A percentile compares a stretch with the other conserved stretches of the same genome.
phyloP scores from a whole-genome alignment of 2,797 vertebrate species.

The Acestrorhynchus altus region DNA sequence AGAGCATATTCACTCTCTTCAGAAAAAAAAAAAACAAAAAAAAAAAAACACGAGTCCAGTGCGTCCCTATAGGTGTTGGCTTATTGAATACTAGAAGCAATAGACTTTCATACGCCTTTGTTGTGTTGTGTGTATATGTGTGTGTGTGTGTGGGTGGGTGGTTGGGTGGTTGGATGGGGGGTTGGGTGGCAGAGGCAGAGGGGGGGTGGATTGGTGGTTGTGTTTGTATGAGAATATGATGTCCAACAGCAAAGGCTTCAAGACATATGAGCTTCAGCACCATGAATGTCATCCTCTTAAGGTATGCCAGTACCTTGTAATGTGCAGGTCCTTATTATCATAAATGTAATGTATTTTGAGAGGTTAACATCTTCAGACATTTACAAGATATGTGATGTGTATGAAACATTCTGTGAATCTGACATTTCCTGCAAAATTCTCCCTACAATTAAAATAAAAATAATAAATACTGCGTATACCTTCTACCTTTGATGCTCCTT shows the following conservation, averaged over 20 bases:
- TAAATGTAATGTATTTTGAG: not conserved
- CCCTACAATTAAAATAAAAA: no score
- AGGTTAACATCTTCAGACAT: not conserved
- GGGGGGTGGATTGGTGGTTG: not conserved
- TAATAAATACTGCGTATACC: no score
- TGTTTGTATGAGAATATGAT: slow-evolving; percentile 25
- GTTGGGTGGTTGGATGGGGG: not conserved
- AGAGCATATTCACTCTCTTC: slow-evolving; percentile 94
- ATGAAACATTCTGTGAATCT: not conserved
- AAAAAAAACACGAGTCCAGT: slow-evolving; percentile 83
- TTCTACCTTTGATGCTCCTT: no score
- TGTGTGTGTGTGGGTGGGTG: slow-evolving; percentile 19
- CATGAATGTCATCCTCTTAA: slow-evolving; percentile 26
- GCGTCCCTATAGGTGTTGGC: slow-evolving; percentile 80
- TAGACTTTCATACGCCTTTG: slow-evolving; percentile 67
- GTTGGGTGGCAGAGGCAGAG: not conserved
- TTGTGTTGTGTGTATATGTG: slow-evolving; percentile 18
- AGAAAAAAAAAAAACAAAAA: slow-evolving; percentile 82
- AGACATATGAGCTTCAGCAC: slow-evolving; percentile 2
- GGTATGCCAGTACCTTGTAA: not conserved
- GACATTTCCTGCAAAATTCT: no score
- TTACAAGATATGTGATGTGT: not conserved
- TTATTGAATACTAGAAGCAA: slow-evolving; percentile 92
- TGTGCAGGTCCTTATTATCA: not conserved
- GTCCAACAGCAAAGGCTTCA: slow-evolving; percentile 30